Base-by-base conservation (phyloP, 35 echinoderm and acorn worm species). In the Apostichopus parvimensis region DNA sequence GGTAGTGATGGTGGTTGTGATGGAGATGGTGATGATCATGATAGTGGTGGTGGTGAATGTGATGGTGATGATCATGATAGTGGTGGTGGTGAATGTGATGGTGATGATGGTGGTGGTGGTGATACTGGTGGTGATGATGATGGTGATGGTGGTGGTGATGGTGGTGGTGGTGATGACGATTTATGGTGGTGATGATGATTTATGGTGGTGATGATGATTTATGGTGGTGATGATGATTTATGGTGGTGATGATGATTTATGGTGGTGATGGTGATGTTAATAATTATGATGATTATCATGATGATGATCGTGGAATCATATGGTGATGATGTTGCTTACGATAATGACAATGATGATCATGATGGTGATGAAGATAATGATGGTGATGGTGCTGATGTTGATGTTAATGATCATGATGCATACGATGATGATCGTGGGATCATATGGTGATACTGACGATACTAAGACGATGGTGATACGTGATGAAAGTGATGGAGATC, bases 341-440 rank as follows among this genome's bases (percentile, higher is more conserved):
- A 5, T 1, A 4, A 60, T 60, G 85, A 87, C 8, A 57, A 62
- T 87, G 85, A 64, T 87, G 85, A 87, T 70, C 6, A 64, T 87
- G 85, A 64, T 87, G 85, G 62, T 87, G 85, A 60, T 59, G 57
- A 59, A 1, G 85, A 87, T 45, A 57, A 62, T 87, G 85, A 64
- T 87, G 85, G 70, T 70, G 60, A 64, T 87, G 85, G 13, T 87
- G 85, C 4, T 87, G 85, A 60, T 64, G 85, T 1, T 87, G 85
- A 34, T 34, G 1, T 3, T 60, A 56, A 68, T 64, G 85, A 68
- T 87, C 1, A 68, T 64, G 60, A 68, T 87, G 54, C 60, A 15
- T 54, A 68, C 62, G 79, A 82, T 64, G 5, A 87, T 57, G 85
- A 87, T 57, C 24, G 24, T 25, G 24, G 24, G 24, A 25, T 25